These are phyloP conservation scores for Ifrita kowaldi DNA, from an alignment of 2,113 vertebrate species.

Conservation along the genomic window DNA sequence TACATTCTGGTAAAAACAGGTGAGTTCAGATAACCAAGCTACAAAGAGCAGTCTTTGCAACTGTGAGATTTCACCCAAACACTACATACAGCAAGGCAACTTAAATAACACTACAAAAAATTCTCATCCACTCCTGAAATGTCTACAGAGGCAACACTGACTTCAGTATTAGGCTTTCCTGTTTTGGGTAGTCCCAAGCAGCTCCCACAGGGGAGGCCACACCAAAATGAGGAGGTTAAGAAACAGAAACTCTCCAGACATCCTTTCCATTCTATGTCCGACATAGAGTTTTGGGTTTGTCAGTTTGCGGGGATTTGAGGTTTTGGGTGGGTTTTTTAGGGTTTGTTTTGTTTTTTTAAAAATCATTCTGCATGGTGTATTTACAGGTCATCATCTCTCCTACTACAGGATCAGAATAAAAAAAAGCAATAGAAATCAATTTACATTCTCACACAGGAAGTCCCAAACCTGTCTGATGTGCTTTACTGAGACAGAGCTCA, in stretches of 20 bases:
- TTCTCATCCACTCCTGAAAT: not conserved
- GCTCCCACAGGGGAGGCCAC: not conserved
- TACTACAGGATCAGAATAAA: not conserved
- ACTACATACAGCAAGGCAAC: not conserved
- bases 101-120: not conserved
- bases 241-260: not conserved
- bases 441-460: not conserved
- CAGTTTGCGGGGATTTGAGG: not conserved
- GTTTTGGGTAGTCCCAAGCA: not conserved
- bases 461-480: not conserved
- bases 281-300: not conserved
- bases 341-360: not conserved
- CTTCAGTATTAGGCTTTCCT: not conserved
- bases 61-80: not conserved
- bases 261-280: not conserved
- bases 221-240: not conserved
- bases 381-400: not conserved
- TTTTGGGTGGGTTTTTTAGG: not conserved
- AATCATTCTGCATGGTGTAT: not conserved
- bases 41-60: not conserved
- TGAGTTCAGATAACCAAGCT: not conserved
- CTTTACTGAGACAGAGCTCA: not conserved
- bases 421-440: not conserved
- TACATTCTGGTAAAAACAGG: not conserved
- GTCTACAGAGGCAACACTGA: not conserved